Evolutionary conservation across 1,140 invertebrate species (phyloP).

Genomic region (Bicyclus anynana): DNA sequence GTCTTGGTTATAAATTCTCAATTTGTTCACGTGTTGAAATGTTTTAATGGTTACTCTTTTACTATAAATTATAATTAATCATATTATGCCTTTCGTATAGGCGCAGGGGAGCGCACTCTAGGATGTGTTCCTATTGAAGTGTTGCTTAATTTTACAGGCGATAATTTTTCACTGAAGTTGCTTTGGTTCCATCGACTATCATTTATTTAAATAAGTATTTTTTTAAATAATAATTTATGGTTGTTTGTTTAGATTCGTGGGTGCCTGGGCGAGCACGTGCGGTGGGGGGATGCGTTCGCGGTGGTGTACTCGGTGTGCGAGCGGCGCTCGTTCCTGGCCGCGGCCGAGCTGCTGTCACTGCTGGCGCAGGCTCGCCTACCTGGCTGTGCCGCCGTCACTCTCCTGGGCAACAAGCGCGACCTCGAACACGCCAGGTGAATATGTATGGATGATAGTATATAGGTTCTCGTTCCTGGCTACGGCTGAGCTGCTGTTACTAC

Average conservation of each 20-base stretch:
- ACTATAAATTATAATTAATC: no score
- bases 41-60: constrained; percentile 16
- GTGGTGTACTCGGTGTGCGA: constrained; percentile 91
- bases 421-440: constrained; percentile 87
- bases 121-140: no score
- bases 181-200: no score
- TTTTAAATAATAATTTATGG: no score
- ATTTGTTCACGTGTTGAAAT: constrained; percentile 40
- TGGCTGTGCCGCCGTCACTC: constrained; percentile 84
- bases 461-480: no score
- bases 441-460: not conserved
- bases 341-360: constrained; percentile 84
- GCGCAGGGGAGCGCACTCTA: no score
- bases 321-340: constrained; percentile 85
- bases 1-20: constrained; percentile 24
- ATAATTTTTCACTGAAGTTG: no score
- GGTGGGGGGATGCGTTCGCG: constrained; percentile 91
- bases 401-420: constrained; percentile 90
- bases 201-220: no score
- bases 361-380: constrained; percentile 83
- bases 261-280: constrained; percentile 86
- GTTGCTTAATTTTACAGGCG: no score
- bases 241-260: constrained; percentile 74
- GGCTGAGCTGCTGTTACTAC: no score
- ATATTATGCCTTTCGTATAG: no score